phyloP scores from a whole-genome alignment of 1,140 invertebrate genomes.

The Heterodera carotae region DNA sequence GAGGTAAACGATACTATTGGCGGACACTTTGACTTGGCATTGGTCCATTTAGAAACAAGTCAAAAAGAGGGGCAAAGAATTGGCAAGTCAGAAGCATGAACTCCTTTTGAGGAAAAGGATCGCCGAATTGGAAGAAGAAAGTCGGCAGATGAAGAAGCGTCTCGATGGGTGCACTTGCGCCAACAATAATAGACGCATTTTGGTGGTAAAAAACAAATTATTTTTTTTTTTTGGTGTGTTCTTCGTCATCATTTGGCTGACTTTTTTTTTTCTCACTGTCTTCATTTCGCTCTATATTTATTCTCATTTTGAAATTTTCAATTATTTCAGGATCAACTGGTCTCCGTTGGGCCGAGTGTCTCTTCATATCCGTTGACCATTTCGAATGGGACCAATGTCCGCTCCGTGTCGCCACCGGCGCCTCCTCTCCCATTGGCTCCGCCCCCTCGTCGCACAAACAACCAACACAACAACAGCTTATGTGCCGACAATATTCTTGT shows the following conservation, averaged over 20 bases:
- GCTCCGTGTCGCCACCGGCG: slow-evolving; percentile 23
- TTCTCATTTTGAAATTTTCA: neutral
- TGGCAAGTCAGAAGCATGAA: slow-evolving; percentile 49
- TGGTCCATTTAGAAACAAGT: slow-evolving; percentile 45
- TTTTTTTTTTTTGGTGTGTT: neutral
- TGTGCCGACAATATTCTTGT: neutral
- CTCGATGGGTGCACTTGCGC: slow-evolving; percentile 8
- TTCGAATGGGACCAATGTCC: slow-evolving; percentile 1
- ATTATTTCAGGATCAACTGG: neutral
- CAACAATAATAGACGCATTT: neutral
- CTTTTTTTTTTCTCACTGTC: no score
- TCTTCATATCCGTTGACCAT: neutral
- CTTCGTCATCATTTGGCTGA: neutral
- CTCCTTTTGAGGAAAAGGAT: slow-evolving; percentile 53
- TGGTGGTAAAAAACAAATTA: no score
- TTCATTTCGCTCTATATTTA: neutral
- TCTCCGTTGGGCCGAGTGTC: neutral
- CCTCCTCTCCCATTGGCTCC: slow-evolving; percentile 36
- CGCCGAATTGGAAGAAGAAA: slow-evolving; percentile 56
- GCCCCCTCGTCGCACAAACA: slow-evolving; percentile 26
- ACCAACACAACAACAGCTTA: slow-evolving; percentile 34
- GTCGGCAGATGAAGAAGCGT: slow-evolving; percentile 32
- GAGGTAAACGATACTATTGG: slow-evolving; percentile 35
- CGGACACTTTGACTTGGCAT: neutral
- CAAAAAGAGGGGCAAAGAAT: slow-evolving; percentile 42